A percentile compares a stretch with the other conserved stretches of the same genome.
Conservation (phyloP, 2,888 invertebrate species). For the Chrysolina oricalcia region DNA sequence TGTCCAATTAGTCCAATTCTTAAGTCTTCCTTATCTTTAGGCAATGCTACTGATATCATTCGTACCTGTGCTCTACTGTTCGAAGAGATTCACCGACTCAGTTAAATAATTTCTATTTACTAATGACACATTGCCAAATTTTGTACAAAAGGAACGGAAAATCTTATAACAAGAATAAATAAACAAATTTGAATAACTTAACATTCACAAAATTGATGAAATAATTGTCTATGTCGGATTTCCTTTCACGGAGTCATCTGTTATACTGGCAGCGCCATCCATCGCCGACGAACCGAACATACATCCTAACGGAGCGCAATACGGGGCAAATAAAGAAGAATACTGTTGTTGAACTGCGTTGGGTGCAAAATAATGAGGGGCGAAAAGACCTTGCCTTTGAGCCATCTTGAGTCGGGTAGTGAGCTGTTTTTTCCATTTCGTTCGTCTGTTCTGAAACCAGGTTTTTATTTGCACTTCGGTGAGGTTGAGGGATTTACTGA, state of each 20-base stretch:
- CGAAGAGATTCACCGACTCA: neutral
- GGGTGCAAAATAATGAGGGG: slow-evolving; percentile 80
- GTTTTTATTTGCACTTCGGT: slow-evolving; percentile 98
- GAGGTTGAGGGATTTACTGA: slow-evolving; percentile 89
- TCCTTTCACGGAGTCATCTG: slow-evolving; percentile 4
- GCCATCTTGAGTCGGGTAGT: slow-evolving; percentile 92
- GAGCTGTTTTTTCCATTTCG: slow-evolving; percentile 98
- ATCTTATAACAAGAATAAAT: slow-evolving; percentile 10
- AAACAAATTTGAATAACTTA: neutral
- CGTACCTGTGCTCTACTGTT: too few species aligned
- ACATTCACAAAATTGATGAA: neutral
- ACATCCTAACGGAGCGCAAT: slow-evolving; percentile 77
- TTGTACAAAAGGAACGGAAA: neutral
- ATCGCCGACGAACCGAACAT: slow-evolving; percentile 76
- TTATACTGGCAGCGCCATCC: slow-evolving; percentile 64
- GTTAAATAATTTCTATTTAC: neutral
- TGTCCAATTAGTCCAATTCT: too few species aligned
- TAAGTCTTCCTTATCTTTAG: too few species aligned
- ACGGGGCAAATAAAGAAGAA: slow-evolving; percentile 77
- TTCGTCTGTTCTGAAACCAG: slow-evolving; percentile 92
- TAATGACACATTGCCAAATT: neutral
- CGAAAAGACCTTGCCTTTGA: slow-evolving; percentile 87
- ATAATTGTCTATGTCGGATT: neutral
- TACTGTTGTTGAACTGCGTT: slow-evolving; percentile 74
- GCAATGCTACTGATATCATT: too few species aligned